Conservation (phyloP, 2,888 invertebrate species). For the Megalurothrips usitatus region DNA sequence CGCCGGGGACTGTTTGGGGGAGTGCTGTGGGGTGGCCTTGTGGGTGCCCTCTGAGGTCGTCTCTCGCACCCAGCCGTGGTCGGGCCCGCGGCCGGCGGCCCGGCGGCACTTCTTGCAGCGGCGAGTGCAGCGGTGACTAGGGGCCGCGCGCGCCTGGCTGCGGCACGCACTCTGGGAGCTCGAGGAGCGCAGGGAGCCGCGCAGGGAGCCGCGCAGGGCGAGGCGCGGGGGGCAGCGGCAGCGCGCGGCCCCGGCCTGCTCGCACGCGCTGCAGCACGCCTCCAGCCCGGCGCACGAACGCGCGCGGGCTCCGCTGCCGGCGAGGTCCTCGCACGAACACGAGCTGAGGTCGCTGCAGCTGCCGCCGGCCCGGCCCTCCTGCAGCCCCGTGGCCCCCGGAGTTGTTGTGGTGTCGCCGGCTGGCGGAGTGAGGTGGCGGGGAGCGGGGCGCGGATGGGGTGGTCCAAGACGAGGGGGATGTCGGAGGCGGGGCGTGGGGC, state of each 20-base stretch:
- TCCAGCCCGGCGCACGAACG: not conserved
- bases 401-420: not conserved
- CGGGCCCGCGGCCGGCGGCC: not conserved
- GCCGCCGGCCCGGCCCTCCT: not conserved
- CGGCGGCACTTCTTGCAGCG: conserved; percentile 18
- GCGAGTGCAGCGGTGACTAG: not conserved
- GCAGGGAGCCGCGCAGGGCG: not conserved
- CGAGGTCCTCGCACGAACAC: not conserved
- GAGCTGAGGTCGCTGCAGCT: conserved; percentile 6
- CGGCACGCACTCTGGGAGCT: not conserved
- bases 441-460: not conserved
- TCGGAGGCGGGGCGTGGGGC: not conserved
- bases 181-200: not conserved
- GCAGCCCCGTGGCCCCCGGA: not conserved
- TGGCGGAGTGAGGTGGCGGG: not conserved
- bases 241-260: not conserved
- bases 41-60: not conserved
- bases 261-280: not conserved
- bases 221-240: not conserved
- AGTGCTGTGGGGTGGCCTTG: not conserved
- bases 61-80: not conserved
- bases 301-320: not conserved
- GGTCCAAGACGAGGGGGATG: not conserved
- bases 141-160: not conserved
- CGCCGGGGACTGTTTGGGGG: not conserved